These are phyloP conservation scores for Scaeva pyrastri DNA, from an alignment of 2,888 invertebrate species.

Conservation along the genomic window DNA sequence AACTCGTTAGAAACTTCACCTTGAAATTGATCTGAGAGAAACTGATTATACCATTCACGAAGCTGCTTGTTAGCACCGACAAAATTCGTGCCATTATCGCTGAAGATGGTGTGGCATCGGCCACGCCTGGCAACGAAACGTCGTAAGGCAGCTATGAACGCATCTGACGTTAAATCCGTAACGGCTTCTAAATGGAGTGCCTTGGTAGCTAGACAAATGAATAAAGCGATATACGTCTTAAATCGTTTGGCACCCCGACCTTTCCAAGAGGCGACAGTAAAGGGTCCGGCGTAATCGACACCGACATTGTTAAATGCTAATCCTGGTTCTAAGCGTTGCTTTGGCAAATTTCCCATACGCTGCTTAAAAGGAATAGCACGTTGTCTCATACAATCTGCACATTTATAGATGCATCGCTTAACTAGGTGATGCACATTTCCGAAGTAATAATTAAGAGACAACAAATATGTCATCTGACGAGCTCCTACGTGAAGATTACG, in stretches of 20 bases:
- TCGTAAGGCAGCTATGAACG: constrained; percentile 77
- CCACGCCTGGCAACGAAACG: constrained; percentile 78
- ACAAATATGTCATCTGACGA: constrained; percentile 63
- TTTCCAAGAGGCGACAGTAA: constrained; percentile 70
- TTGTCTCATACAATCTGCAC: constrained; percentile 3
- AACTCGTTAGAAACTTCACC: background rate
- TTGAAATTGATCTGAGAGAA: background rate
- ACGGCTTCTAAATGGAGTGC: constrained; percentile 78
- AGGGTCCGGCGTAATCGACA: constrained; percentile 76
- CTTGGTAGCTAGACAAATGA: constrained; percentile 77
- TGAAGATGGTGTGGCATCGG: constrained; percentile 72
- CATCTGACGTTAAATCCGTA: constrained; percentile 74
- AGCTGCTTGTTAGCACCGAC: constrained; percentile 12
- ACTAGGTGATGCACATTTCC: background rate
- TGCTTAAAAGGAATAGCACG: constrained; percentile 52
- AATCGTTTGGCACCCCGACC: constrained; percentile 73
- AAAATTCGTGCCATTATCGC: constrained; percentile 76
- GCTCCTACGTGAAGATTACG: constrained; percentile 63
- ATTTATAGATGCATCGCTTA: background rate
- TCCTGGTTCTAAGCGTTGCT: constrained; percentile 62
- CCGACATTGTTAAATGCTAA: constrained; percentile 76
- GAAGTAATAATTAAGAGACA: constrained; percentile 44
- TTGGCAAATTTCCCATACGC: constrained; percentile 75
- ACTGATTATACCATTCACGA: background rate
- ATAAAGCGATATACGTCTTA: constrained; percentile 77